Evolutionary conservation across 2,113 vertebrate species (phyloP).

Genomic region (Felis chaus): DNA sequence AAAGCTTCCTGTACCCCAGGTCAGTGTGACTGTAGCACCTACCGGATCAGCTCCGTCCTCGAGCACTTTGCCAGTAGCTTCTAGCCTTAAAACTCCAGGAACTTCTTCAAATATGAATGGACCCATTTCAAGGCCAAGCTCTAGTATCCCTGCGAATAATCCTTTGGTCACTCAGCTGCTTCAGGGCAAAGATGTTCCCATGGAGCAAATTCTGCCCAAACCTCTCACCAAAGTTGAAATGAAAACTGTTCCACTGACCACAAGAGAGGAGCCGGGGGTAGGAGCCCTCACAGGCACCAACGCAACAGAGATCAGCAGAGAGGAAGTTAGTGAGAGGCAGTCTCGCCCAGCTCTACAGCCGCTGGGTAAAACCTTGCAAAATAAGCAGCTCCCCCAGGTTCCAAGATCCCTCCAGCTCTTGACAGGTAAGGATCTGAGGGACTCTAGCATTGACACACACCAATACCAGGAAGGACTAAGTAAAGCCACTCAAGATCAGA

Average conservation of each 20-base stretch:
- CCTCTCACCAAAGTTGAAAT: constrained; percentile 88
- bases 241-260: constrained; percentile 70
- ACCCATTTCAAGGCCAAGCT: constrained; percentile 81
- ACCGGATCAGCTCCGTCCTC: background rate
- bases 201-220: constrained; percentile 96
- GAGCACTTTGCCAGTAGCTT: background rate
- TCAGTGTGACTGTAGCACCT: background rate
- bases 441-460: constrained; percentile 51
- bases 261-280: constrained; percentile 77
- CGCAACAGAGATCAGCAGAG: background rate
- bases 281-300: background rate
- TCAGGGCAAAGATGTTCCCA: constrained; percentile 94
- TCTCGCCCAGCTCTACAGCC: constrained; percentile 51
- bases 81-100: constrained; percentile 79
- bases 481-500: constrained; percentile 91
- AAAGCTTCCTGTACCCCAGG: constrained; percentile 52
- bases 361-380: constrained; percentile 78
- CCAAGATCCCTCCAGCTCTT: constrained; percentile 80
- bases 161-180: constrained; percentile 96
- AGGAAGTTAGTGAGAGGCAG: constrained; percentile 71
- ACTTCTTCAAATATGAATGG: constrained; percentile 58
- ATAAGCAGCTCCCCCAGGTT: constrained; percentile 80
- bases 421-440: constrained; percentile 80
- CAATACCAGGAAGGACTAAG: constrained; percentile 88
- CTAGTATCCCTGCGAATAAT: constrained; percentile 95